A percentile compares a stretch with the other conserved stretches of the same genome.
Conservation (phyloP, 53 echinoderm and acorn worm species). For the Zoroaster sp. region DNA sequence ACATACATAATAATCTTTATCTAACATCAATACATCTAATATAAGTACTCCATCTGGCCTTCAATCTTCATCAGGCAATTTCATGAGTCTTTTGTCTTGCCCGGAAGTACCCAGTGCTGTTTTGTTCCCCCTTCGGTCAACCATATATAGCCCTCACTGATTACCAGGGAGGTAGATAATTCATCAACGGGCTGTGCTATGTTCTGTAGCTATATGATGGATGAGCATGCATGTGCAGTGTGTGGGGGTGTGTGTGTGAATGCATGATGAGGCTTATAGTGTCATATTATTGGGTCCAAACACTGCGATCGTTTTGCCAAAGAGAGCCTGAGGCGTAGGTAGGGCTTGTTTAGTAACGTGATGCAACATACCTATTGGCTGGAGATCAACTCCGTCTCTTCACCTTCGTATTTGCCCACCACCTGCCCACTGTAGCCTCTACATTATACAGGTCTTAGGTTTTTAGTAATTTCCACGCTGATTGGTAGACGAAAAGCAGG, state of each 20-base stretch:
- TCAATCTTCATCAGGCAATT: conserved; percentile 14
- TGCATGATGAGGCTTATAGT: neutral
- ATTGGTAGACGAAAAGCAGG: neutral
- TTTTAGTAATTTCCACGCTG: conserved; percentile 14
- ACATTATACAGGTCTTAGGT: neutral
- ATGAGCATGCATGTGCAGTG: neutral
- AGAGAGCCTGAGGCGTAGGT: conserved; percentile 15
- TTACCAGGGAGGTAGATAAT: conserved; percentile 13
- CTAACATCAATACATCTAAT: neutral
- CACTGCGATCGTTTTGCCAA: conserved; percentile 8
- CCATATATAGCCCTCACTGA: conserved; percentile 41
- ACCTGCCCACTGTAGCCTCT: conserved; percentile 14
- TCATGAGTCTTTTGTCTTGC: neutral
- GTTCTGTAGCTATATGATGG: neutral
- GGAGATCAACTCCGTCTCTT: conserved; percentile 27
- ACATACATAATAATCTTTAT: neutral
- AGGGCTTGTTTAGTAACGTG: conserved; percentile 14
- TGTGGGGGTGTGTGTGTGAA: neutral
- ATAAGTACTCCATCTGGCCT: neutral
- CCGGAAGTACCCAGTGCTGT: conserved; percentile 22
- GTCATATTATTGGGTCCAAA: neutral
- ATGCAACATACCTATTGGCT: neutral
- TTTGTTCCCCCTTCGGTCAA: neutral
- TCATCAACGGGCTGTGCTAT: conserved; percentile 31
- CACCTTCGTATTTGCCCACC: conserved; percentile 6